Base-by-base conservation (phyloP, 2,113 vertebrate genomes). In the Clinocottus analis region DNA sequence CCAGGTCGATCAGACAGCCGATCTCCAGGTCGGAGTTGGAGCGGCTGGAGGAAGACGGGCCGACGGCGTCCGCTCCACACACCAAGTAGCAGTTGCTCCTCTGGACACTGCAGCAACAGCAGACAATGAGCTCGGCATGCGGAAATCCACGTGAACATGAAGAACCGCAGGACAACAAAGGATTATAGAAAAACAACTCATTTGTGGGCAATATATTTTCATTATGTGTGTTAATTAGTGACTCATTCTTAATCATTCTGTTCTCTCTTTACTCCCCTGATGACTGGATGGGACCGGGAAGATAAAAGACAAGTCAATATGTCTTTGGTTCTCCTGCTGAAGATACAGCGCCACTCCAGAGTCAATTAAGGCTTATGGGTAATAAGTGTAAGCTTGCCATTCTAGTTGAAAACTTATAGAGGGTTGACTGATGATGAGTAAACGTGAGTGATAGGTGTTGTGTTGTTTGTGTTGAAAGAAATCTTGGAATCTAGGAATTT, bases 71-170 rank as follows among this genome's bases (percentile, higher is more conserved):
- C 27, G 96, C 96, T 63, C 95, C 97, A 89, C 97, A 98, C 62
- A 99, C 96, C 96, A 99, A 96, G 91, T 98, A 99, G 93, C 98
- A 99, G 86, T 99, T 99, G 87, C 97, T 96, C 76, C 98, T 97
- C 82, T 97, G 97, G 82, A 99, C 95, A 72, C 98, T 99, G 92
- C n/a, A n/a, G 92, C 27, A 56, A 5, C 27, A 62, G 35, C 9
- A 80, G 23, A 74, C 11, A 3, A 23, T 13, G 5, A 62, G 12
- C 27, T n/a, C 6, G 19, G 53, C 53, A 60, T 13, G 9, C 11
- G 53, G 25, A 63, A 27, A 43, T 63, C 37, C 1, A 70, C 17
- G 61, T 33, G 1, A 61, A 74, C 33, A 25, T n/a, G 33, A 73
- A 72, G 2, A 64, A 25, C 25, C n/a, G 49, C 21, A 41, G 56